Evolutionary conservation across 2,113 vertebrate species (phyloP).

Genomic region (Columbina picui): DNA sequence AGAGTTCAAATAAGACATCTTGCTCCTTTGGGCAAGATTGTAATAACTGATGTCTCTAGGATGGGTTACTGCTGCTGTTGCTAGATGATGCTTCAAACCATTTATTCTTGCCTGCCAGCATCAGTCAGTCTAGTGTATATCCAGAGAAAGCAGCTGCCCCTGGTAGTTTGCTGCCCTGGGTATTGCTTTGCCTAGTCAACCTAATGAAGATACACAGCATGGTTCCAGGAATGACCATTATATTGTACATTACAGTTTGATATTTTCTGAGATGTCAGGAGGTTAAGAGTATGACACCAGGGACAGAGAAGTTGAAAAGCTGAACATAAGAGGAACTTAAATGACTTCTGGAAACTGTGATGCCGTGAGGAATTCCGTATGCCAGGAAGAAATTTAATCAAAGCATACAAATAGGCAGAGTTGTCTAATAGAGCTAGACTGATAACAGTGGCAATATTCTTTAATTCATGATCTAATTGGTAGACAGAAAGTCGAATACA

Average conservation of each 20-base stretch:
- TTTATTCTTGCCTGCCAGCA: not conserved
- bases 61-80: not conserved
- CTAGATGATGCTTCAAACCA: not conserved
- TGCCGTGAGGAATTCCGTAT: not conserved
- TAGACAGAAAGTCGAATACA: not conserved
- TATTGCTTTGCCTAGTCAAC: not conserved
- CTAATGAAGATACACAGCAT: not conserved
- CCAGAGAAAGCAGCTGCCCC: not conserved
- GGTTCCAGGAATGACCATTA: not conserved
- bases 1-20: not conserved
- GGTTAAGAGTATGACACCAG: not conserved
- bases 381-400: not conserved
- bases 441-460: not conserved
- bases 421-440: not conserved
- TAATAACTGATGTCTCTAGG: not conserved
- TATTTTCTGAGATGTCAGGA: slow-evolving; percentile 4
- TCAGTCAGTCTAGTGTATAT: not conserved
- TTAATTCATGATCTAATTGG: not conserved
- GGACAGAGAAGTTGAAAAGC: not conserved
- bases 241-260: not conserved
- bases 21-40: not conserved
- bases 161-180: not conserved
- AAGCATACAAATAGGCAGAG: not conserved
- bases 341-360: not conserved
- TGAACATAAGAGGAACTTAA: not conserved